A percentile compares a stretch with the other conserved stretches of the same genome.
Evolutionary conservation across 2,113 vertebrate genomes (phyloP).

Genomic region (Oreocharis arfaki): DNA sequence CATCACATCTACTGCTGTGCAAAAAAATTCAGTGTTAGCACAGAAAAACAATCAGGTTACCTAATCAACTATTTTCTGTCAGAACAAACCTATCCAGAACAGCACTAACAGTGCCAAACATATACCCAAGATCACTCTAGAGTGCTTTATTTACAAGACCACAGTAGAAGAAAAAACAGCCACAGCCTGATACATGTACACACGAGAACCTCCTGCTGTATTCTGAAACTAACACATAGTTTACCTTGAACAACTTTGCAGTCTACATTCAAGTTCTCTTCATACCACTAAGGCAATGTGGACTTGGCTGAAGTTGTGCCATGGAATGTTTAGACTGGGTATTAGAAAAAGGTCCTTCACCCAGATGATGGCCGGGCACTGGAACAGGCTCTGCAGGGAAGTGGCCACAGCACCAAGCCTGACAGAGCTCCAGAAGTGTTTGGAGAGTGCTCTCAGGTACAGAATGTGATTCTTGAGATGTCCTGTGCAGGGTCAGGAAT

Average conservation of each 20-base stretch:
- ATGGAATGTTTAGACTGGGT: not conserved
- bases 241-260: not conserved
- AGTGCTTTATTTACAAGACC: not conserved
- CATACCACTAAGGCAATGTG: accelerated
- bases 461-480: not conserved
- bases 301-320: not conserved
- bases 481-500: not conserved
- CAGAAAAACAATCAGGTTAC: not conserved
- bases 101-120: not conserved
- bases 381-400: not conserved
- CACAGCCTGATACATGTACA: accelerated
- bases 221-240: not conserved
- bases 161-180: not conserved
- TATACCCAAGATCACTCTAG: not conserved
- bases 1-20: not conserved
- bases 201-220: not conserved
- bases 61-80: not conserved
- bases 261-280: not conserved
- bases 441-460: not conserved
- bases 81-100: not conserved
- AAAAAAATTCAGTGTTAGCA: not conserved
- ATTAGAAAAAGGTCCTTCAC: not conserved
- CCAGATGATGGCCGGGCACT: accelerated
- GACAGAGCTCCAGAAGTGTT: not conserved
- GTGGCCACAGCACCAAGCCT: not conserved